phyloP scores from a whole-genome alignment of 2,113 vertebrate genomes.

The Lepus europaeus region DNA sequence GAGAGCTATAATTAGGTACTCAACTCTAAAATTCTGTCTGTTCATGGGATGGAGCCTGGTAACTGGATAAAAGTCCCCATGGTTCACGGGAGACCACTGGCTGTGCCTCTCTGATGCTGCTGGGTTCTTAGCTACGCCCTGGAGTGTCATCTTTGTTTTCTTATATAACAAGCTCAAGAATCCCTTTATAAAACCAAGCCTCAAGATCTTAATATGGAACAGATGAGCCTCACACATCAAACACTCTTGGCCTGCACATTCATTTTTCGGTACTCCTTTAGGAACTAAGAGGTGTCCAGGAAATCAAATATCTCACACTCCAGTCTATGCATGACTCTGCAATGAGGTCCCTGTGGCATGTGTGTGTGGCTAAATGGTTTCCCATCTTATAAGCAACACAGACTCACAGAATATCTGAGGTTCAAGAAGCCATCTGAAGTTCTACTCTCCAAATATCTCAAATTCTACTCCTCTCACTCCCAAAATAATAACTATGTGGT shows the following conservation, averaged over 20 bases:
- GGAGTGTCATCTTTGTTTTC: neutral
- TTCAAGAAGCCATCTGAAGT: neutral
- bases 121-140: neutral
- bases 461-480: neutral
- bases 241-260: neutral
- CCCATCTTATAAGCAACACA: neutral
- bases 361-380: neutral
- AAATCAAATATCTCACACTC: constrained; percentile 23
- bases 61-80: neutral
- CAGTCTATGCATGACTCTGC: neutral
- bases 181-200: neutral
- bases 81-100: neutral
- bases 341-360: neutral
- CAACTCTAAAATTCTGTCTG: neutral
- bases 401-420: neutral
- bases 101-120: neutral
- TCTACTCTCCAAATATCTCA: neutral
- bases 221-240: constrained; percentile 12
- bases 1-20: neutral
- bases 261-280: neutral
- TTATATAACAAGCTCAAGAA: neutral
- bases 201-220: constrained; percentile 32
- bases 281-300: neutral
- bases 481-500: neutral
- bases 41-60: neutral